phyloP scores from a whole-genome alignment of 2,113 vertebrate species.

The Leucoraja erinaceus region DNA sequence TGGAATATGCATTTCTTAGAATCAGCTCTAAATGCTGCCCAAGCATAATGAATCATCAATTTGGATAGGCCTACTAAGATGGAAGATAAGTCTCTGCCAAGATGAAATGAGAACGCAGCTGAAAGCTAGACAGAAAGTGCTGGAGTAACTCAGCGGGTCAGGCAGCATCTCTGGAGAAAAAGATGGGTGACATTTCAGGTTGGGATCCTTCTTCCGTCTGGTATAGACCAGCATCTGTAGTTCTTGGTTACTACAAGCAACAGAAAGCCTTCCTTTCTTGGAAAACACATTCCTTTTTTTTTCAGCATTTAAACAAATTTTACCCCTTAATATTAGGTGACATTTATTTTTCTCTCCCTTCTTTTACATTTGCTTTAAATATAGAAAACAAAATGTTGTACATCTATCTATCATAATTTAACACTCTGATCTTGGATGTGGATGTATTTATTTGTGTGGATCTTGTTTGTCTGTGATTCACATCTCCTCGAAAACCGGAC shows the following conservation, averaged over 20 bases:
- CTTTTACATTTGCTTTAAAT: background rate
- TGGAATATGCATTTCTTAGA: background rate
- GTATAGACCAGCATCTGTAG: too few species aligned
- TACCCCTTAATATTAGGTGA: background rate
- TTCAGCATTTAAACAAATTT: background rate
- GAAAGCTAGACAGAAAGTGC: background rate
- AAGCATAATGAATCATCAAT: background rate
- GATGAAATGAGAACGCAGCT: background rate
- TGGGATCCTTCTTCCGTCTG: too few species aligned
- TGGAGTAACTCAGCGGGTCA: too few species aligned
- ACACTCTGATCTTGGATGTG: too few species aligned
- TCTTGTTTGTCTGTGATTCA: too few species aligned
- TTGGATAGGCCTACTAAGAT: background rate
- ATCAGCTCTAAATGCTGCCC: background rate
- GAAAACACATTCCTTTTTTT: background rate
- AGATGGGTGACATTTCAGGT: too few species aligned
- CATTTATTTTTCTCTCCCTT: background rate
- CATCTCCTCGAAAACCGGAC: too few species aligned
- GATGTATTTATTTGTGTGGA: too few species aligned
- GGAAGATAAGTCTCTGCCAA: background rate
- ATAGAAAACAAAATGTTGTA: background rate
- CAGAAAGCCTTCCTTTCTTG: background rate
- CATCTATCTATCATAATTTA: too few species aligned
- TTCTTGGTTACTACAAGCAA: too few species aligned
- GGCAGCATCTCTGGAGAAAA: too few species aligned